Evolutionary conservation across 2,888 invertebrate species (phyloP).

Genomic region (Neoascia interrupta): DNA sequence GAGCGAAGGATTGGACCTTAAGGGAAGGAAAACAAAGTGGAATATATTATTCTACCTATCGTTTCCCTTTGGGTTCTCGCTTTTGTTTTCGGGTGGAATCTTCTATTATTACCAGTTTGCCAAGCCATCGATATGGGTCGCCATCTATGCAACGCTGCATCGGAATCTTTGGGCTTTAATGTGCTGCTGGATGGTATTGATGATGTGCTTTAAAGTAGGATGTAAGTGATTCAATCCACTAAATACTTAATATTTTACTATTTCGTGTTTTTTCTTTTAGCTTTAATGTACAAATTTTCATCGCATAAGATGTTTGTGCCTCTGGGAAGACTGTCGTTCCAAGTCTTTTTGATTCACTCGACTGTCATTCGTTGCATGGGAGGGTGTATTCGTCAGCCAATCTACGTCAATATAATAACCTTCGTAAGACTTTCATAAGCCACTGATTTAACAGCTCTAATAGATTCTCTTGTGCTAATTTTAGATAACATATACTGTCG

Average conservation of each 20-base stretch:
- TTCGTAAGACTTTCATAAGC: slow-evolving; percentile 75
- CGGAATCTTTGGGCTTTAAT: slow-evolving; percentile 78
- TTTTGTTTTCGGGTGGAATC: slow-evolving; percentile 73
- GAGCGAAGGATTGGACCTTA: slow-evolving; percentile 33
- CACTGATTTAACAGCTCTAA: too few species aligned
- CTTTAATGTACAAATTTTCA: slow-evolving; percentile 72
- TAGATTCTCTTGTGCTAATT: slow-evolving; percentile 47
- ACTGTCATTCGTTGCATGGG: slow-evolving; percentile 71
- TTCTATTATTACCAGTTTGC: slow-evolving; percentile 75
- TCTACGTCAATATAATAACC: slow-evolving; percentile 71
- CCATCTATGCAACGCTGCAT: slow-evolving; percentile 78
- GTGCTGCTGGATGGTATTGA: slow-evolving; percentile 73
- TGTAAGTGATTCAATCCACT: too few species aligned
- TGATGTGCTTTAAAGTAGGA: slow-evolving; percentile 76
- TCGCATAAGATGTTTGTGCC: slow-evolving; percentile 72
- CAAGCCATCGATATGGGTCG: slow-evolving; percentile 77
- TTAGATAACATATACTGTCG: slow-evolving; percentile 70
- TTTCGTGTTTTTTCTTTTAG: slow-evolving; percentile 67
- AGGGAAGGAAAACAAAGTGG: slow-evolving; percentile 65
- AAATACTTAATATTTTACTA: too few species aligned
- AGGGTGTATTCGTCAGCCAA: slow-evolving; percentile 73
- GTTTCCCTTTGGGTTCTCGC: slow-evolving; percentile 56
- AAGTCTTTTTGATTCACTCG: slow-evolving; percentile 76
- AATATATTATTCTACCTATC: slow-evolving; percentile 72
- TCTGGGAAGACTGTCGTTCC: slow-evolving; percentile 75